Evolutionary conservation across 2,797 vertebrate genomes (phyloP).

Genomic region (Siniperca scherzeri): DNA sequence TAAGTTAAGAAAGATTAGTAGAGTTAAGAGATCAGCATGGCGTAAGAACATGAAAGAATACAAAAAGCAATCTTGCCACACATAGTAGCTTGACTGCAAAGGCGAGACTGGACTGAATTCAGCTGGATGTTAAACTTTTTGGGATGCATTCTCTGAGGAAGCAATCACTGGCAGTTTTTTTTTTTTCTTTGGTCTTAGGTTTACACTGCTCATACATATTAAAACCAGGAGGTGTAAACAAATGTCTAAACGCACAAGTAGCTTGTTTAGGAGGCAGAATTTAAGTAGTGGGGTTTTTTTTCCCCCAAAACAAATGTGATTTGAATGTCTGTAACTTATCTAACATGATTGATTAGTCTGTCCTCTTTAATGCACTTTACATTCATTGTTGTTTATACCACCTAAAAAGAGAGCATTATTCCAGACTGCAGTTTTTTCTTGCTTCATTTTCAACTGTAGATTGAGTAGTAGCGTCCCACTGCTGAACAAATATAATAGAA

Average conservation of each 20-base stretch:
- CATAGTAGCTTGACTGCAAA: neutral
- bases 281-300: neutral
- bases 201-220: neutral
- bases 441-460: neutral
- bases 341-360: neutral
- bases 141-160: neutral
- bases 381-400: neutral
- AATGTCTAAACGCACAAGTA: too few relatives aligned
- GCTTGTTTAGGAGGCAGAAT: neutral
- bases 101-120: neutral
- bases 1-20: slow-evolving; percentile 25
- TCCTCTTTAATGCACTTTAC: neutral
- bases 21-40: slow-evolving; percentile 33
- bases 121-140: neutral
- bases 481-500: neutral
- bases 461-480: neutral
- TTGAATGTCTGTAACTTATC: neutral
- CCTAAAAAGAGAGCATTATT: neutral
- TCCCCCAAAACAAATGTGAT: neutral
- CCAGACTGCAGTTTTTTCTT: neutral
- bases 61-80: neutral
- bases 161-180: neutral
- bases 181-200: neutral
- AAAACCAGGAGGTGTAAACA: neutral
- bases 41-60: neutral